Conservation (phyloP, 2,888 invertebrate genomes). For the Teinopalpus imperialis region DNA sequence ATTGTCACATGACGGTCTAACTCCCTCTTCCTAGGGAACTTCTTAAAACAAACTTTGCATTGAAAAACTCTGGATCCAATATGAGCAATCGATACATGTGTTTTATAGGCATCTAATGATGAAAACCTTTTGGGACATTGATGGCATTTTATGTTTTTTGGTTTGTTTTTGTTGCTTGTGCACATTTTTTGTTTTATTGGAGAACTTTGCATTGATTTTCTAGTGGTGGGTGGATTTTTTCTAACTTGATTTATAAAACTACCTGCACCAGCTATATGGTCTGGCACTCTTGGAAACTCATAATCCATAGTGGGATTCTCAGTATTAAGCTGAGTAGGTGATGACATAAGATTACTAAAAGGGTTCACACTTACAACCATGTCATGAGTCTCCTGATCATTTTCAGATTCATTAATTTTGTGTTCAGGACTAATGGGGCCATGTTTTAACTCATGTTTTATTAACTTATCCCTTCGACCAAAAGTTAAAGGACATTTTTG, state of each 20-base stretch:
- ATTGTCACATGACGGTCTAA: constrained; percentile 85
- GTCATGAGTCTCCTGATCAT: constrained; percentile 67
- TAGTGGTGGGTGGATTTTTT: constrained; percentile 53
- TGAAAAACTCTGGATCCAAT: constrained; percentile 81
- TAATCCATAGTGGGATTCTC: constrained; percentile 52
- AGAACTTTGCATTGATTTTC: constrained; percentile 51
- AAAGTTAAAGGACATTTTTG: constrained; percentile 85
- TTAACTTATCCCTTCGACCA: constrained; percentile 85
- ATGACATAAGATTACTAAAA: constrained; percentile 73
- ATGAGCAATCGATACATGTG: constrained; percentile 78
- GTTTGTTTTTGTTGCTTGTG: constrained; percentile 61
- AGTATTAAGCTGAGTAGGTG: constrained; percentile 55
- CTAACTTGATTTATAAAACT: constrained; percentile 66
- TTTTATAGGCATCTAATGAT: constrained; percentile 75
- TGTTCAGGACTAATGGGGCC: constrained; percentile 58
- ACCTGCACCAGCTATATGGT: constrained; percentile 75
- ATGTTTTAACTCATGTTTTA: constrained; percentile 85
- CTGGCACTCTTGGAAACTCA: constrained; percentile 75
- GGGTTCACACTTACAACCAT: constrained; percentile 84
- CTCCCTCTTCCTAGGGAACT: constrained; percentile 86
- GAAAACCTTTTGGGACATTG: constrained; percentile 76
- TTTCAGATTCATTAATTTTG: constrained; percentile 48
- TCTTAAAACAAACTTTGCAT: constrained; percentile 85
- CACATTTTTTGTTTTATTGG: constrained; percentile 56
- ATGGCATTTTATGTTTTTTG: constrained; percentile 77